Conservation (phyloP, 2,113 vertebrate genomes). For the Bos javanicus region DNA sequence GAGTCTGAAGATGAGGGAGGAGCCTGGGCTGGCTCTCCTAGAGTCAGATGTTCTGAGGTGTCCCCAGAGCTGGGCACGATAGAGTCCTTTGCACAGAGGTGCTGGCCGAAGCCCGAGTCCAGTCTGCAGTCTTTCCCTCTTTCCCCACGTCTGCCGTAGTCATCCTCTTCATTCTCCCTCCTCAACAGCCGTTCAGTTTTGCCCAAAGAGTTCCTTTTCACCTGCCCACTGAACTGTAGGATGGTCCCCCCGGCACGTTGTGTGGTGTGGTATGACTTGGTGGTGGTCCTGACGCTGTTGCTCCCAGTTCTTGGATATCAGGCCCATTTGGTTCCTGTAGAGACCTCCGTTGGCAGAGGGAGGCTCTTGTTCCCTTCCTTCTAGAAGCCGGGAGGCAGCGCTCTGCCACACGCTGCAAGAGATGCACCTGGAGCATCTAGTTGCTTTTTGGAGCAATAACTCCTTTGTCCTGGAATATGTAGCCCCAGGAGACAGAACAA, state of each 20-base stretch:
- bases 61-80: not conserved
- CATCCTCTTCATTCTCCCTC: not conserved
- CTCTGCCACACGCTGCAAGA: not conserved
- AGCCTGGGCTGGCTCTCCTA: not conserved
- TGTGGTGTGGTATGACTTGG: not conserved
- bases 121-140: not conserved
- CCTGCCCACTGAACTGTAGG: not conserved
- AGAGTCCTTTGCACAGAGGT: not conserved
- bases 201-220: not conserved
- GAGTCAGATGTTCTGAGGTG: not conserved
- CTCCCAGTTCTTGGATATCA: not conserved
- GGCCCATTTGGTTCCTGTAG: not conserved
- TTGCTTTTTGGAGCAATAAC: not conserved
- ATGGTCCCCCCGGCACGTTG: not conserved
- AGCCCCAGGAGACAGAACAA: not conserved
- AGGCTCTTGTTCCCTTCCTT: not conserved
- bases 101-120: not conserved
- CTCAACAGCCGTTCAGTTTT: not conserved
- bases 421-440: not conserved
- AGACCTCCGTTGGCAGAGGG: not conserved
- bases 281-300: not conserved
- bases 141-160: not conserved
- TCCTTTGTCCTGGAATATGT: not conserved
- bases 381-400: not conserved
- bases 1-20: not conserved